Percentiles rank a stretch among this genome's conserved stretches.
These are phyloP conservation scores for Triplophysa bombifrons DNA, from an alignment of 2,797 vertebrate species.

Conservation along the genomic window DNA sequence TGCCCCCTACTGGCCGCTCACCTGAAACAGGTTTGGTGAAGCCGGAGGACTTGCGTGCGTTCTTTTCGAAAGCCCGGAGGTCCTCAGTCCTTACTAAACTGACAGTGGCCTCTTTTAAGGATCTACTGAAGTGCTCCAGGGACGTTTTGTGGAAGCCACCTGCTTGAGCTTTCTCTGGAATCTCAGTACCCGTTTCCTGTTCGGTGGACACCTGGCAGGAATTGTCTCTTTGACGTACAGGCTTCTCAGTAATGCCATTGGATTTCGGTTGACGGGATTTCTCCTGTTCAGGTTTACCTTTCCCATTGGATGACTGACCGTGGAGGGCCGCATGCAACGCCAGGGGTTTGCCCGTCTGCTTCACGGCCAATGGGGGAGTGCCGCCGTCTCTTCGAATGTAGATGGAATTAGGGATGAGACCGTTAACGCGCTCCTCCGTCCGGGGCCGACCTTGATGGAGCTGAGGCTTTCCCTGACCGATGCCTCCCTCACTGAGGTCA, in stretches of 20 bases:
- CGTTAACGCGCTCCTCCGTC: constrained; percentile 83
- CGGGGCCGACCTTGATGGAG: constrained; percentile 72
- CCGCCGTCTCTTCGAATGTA: constrained; percentile 64
- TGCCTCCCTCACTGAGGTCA: constrained; percentile 64
- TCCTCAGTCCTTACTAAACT: constrained; percentile 90
- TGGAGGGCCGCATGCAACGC: constrained; percentile 84
- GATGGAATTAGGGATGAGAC: constrained; percentile 69
- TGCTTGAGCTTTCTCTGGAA: constrained; percentile 71
- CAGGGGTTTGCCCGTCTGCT: constrained; percentile 84
- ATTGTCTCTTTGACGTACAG: constrained; percentile 81
- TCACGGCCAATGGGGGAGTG: constrained; percentile 56
- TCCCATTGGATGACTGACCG: constrained; percentile 85
- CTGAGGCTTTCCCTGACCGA: constrained; percentile 82
- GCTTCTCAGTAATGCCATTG: constrained; percentile 82
- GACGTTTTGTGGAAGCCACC: constrained; percentile 82
- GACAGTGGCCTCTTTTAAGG: constrained; percentile 92
- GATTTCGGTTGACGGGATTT: constrained; percentile 70
- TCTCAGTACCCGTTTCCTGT: constrained; percentile 74
- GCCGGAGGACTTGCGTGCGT: constrained; percentile 74
- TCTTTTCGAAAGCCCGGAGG: constrained; percentile 84
- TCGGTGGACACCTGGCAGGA: constrained; percentile 80
- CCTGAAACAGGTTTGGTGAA: constrained; percentile 80
- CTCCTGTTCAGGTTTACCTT: constrained; percentile 80
- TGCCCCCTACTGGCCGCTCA: constrained; percentile 73
- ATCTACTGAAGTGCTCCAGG: constrained; percentile 87